Evolutionary conservation across 2,113 vertebrate genomes (phyloP), one percentile per base, ranked within the genome.

Genomic region (Polyodon spathula): DNA sequence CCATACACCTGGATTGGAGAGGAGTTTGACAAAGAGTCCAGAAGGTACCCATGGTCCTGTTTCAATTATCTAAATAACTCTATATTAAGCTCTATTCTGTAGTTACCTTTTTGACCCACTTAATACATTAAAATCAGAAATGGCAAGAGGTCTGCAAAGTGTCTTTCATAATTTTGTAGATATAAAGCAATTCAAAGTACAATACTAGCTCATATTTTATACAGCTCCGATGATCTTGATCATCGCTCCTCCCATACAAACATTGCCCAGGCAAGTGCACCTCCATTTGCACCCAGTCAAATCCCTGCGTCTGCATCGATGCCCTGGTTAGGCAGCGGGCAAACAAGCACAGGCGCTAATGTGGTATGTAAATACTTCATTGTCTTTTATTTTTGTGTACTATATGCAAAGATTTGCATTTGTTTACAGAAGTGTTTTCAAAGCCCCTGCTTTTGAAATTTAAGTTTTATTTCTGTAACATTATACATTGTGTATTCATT

Each of bases 1-100:
- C 84, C 95, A 1, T 98, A 85, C 70, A 92, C 95, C 66, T 98
- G 96, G 95, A 98, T 99, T 57, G 96, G 94, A 55, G 95, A 99
- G 54, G 95, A 99, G 63, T 95, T 85, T 65, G 96, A 99, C 80
- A 87, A 89, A 72, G 96, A 99, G 71, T 97, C 95, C 8, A 94
- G 91, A 86, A 96, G 96, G 96, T 98, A 37, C 5, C n/a, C n/a
- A n/a, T n/a, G n/a, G n/a, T n/a, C n/a, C n/a, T n/a, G n/a, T n/a
- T n/a, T n/a, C n/a, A n/a, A n/a, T n/a, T n/a, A n/a, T n/a, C n/a
- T n/a, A n/a, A n/a, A n/a, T n/a, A n/a, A n/a, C n/a, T n/a, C n/a
- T n/a, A n/a, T n/a, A n/a, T n/a, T n/a, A n/a, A n/a, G n/a, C n/a
- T n/a, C n/a, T n/a, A n/a, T n/a, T n/a, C n/a, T n/a, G n/a, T n/a